These are phyloP conservation scores for Cnemophilus loriae DNA, from an alignment of 2,113 vertebrate species.

Conservation along the genomic window DNA sequence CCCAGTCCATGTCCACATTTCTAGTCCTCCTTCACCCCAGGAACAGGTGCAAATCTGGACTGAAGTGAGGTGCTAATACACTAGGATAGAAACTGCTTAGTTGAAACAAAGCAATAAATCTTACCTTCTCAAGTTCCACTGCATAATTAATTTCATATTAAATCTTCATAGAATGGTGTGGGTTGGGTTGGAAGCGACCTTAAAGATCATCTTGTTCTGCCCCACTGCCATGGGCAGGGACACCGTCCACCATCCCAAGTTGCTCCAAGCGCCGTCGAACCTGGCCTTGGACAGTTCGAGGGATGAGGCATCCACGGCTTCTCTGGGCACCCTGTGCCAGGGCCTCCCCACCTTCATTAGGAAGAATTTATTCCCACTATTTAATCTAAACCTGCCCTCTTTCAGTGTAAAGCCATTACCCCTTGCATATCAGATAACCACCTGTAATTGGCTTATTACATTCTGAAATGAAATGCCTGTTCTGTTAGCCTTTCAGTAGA, in stretches of 20 bases:
- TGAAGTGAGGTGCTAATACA: neutral
- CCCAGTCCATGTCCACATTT: neutral
- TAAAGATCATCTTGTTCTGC: neutral
- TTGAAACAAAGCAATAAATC: neutral
- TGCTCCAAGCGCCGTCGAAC: neutral
- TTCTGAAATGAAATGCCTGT: neutral
- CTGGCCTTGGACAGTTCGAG: neutral
- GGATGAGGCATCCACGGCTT: neutral
- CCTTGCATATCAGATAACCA: neutral
- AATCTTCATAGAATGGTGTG: neutral
- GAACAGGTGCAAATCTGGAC: neutral
- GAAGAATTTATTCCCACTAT: neutral
- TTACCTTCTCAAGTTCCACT: neutral
- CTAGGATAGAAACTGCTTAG: neutral
- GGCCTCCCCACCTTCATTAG: too few species aligned
- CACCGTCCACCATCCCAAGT: neutral
- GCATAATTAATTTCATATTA: neutral
- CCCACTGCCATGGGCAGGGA: neutral
- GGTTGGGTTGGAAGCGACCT: neutral
- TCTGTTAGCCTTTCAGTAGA: neutral
- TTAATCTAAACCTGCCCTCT: neutral
- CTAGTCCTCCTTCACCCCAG: neutral
- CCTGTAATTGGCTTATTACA: neutral
- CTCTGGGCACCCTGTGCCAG: neutral
- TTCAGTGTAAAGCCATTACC: neutral